Evolutionary conservation across 1,140 invertebrate species (phyloP), one percentile per base, ranked within the genome.

Genomic region (Leptinotarsa undecemlineata): DNA sequence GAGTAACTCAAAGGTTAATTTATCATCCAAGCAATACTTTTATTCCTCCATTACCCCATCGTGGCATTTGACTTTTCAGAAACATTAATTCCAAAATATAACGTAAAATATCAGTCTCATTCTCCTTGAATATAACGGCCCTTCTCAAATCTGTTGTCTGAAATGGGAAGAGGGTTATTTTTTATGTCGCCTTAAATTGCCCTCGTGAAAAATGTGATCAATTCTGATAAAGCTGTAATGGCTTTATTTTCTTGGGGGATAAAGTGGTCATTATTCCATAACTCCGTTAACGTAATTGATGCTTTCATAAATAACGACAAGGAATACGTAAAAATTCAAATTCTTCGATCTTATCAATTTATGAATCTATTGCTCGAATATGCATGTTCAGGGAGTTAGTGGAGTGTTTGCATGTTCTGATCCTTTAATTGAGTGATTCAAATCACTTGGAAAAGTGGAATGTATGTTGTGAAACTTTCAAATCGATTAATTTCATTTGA

Each of bases 211-310:
- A 57, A 57, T 57, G 51, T 57, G 51, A 57, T 57, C 51, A 57
- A 57, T 57, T 57, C 51, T 57, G 51, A 57, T 57, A 57, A 57
- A 57, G 51, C 51, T 19, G 17, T 57, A 57, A 57, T 57, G 51
- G 51, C 51, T 57, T 57, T 57, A 57, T 57, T 57, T 57, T 57
- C 51, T 57, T 57, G 51, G 51, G 33, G 51, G 6, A 57, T 57
- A 57, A 57, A 57, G 51, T n/a, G 51, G 51, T 57, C 51, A 57
- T 57, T 57, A 57, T 57, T 57, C 14, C 51, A 57, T 57, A 57
- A 57, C 51, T 57, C 51, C 14, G 51, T 19, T 19, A 57, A 57
- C 51, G n/a, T 57, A 57, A 15, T 57, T 19, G 51, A 57, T 19
- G 15, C 15, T 19, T n/a, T 57, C 17, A 57, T 57, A 19, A 57